phyloP scores from a whole-genome alignment of 1,140 invertebrate species.

The Bursaphelenchus mucronatus region DNA sequence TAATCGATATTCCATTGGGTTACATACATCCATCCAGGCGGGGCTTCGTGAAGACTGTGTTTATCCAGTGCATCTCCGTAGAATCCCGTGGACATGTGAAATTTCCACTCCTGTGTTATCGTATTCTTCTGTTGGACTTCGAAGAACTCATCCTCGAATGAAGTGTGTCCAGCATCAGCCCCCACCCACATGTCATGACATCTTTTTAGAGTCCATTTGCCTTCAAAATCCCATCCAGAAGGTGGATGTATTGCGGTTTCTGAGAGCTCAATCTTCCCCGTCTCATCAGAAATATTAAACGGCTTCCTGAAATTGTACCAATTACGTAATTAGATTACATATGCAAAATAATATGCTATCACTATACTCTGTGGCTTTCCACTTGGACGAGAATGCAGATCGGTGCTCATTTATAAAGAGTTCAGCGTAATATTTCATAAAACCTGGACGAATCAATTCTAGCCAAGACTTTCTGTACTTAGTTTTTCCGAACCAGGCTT shows the following conservation, averaged over 20 bases:
- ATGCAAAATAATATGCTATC: not conserved
- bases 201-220: slow-evolving; percentile 38
- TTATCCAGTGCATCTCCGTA: slow-evolving; percentile 32
- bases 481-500: slow-evolving; percentile 36
- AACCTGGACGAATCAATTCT: slow-evolving; percentile 25
- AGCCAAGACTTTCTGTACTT: slow-evolving; percentile 30
- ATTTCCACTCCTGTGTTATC: slow-evolving; percentile 28
- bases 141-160: slow-evolving; percentile 44
- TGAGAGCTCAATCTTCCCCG: slow-evolving; percentile 26
- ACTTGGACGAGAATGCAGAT: slow-evolving; percentile 29
- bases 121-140: slow-evolving; percentile 41
- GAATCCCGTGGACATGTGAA: slow-evolving; percentile 29
- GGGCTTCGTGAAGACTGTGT: slow-evolving; percentile 21
- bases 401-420: slow-evolving; percentile 42
- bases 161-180: slow-evolving; percentile 33
- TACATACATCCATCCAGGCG: slow-evolving; percentile 34
- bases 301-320: slow-evolving; percentile 19
- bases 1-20: slow-evolving; percentile 35
- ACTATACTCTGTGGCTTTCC: slow-evolving; percentile 29
- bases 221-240: slow-evolving; percentile 35
- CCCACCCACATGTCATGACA: slow-evolving; percentile 53
- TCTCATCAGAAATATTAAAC: slow-evolving; percentile 40
- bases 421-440: slow-evolving; percentile 45
- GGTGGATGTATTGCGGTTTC: slow-evolving; percentile 33
- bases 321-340: slow-evolving; percentile 2